These are phyloP conservation scores for Strix uralensis DNA, from an alignment of 2,113 vertebrate genomes.

Conservation along the genomic window DNA sequence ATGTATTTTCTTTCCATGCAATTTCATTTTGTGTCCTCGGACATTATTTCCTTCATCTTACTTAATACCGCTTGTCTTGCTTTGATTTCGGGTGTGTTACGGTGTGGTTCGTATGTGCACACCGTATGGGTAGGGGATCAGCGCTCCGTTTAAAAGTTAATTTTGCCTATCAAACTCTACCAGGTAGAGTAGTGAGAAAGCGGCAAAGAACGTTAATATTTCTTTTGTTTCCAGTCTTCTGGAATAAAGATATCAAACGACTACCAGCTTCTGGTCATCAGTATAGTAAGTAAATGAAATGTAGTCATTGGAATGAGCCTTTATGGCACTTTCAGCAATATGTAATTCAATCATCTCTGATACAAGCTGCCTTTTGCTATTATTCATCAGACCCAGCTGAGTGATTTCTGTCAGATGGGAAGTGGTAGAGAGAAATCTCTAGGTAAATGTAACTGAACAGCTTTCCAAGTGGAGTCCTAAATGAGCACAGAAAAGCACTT, in stretches of 20 bases:
- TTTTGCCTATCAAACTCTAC: slow-evolving; percentile 54
- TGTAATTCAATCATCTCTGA: slow-evolving; percentile 69
- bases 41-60: not conserved
- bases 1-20: not conserved
- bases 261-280: not conserved
- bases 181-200: slow-evolving; percentile 21
- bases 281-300: slow-evolving; percentile 64
- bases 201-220: not conserved
- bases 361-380: slow-evolving; percentile 71
- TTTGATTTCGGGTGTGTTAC: not conserved
- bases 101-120: not conserved
- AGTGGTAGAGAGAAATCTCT: slow-evolving; percentile 64
- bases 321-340: slow-evolving; percentile 56
- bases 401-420: slow-evolving; percentile 71
- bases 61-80: not conserved
- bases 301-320: slow-evolving; percentile 59
- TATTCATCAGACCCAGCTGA: slow-evolving; percentile 75
- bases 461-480: slow-evolving; percentile 65
- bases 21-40: not conserved
- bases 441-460: slow-evolving; percentile 66
- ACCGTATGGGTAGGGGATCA: not conserved
- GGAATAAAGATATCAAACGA: slow-evolving; percentile 51
- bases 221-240: slow-evolving; percentile 9
- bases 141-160: slow-evolving; percentile 22
- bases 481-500: slow-evolving; percentile 57